Evolutionary conservation across 2,113 vertebrate genomes (phyloP).

Genomic region (Apodemus sylvaticus): DNA sequence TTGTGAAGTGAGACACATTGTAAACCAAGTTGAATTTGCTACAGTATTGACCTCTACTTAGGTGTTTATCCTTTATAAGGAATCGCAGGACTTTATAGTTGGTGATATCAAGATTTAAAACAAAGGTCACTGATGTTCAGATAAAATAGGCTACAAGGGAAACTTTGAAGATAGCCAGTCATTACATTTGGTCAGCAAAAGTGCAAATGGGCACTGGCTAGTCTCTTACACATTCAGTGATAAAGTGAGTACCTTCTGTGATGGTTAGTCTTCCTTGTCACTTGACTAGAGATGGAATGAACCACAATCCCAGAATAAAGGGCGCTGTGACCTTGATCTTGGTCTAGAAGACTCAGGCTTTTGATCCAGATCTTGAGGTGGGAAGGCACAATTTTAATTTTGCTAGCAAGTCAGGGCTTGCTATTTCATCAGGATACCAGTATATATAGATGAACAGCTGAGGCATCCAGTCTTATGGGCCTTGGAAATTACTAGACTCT

Average conservation of each 20-base stretch:
- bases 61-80: neutral
- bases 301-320: neutral
- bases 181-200: neutral
- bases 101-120: neutral
- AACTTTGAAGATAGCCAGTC: neutral
- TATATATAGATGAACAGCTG: neutral
- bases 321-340: neutral
- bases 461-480: neutral
- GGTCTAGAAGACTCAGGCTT: neutral
- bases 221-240: neutral
- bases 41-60: neutral
- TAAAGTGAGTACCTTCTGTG: neutral
- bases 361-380: neutral
- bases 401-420: neutral
- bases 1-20: neutral
- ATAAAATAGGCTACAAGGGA: neutral
- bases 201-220: neutral
- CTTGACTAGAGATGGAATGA: neutral
- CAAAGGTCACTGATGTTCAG: neutral
- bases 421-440: neutral
- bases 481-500: neutral
- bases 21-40: conserved; percentile 28
- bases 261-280: neutral
- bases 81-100: neutral
- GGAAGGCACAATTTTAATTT: neutral